Conservation (phyloP, 2,797 vertebrate species). For the Peromyscus aztecus region DNA sequence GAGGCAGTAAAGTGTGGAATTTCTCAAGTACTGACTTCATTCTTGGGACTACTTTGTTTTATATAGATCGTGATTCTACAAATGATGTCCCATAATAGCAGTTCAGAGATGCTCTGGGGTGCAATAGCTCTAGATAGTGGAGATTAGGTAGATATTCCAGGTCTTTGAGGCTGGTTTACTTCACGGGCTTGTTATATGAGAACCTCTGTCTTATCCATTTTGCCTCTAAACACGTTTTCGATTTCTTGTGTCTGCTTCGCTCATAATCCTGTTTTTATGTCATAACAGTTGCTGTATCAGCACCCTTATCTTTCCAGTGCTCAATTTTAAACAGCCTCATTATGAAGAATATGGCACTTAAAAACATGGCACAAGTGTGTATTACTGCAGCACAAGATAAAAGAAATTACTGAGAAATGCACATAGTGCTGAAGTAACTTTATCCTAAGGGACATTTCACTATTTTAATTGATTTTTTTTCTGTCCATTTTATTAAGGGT, state of each 20-base stretch:
- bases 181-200: constrained; percentile 74
- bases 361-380: constrained; percentile 81
- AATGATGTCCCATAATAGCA: constrained; percentile 69
- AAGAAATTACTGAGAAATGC: constrained; percentile 85
- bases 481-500: constrained; percentile 87
- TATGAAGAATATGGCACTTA: constrained; percentile 81
- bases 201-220: constrained; percentile 70
- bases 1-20: constrained; percentile 64
- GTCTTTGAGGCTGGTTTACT: constrained; percentile 73
- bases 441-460: constrained; percentile 86
- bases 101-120: constrained; percentile 76
- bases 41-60: constrained; percentile 80
- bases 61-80: constrained; percentile 70
- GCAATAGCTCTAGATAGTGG: constrained; percentile 61
- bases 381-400: constrained; percentile 82
- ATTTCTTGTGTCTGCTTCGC: constrained; percentile 71
- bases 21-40: constrained; percentile 80
- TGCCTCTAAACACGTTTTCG: constrained; percentile 76
- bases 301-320: constrained; percentile 74
- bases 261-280: constrained; percentile 82
- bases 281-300: constrained; percentile 84
- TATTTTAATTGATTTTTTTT: constrained; percentile 89
- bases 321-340: constrained; percentile 83
- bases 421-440: constrained; percentile 85
- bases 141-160: constrained; percentile 69